Conservation (phyloP, 2,797 vertebrate genomes). For the Muscicapa comitata region DNA sequence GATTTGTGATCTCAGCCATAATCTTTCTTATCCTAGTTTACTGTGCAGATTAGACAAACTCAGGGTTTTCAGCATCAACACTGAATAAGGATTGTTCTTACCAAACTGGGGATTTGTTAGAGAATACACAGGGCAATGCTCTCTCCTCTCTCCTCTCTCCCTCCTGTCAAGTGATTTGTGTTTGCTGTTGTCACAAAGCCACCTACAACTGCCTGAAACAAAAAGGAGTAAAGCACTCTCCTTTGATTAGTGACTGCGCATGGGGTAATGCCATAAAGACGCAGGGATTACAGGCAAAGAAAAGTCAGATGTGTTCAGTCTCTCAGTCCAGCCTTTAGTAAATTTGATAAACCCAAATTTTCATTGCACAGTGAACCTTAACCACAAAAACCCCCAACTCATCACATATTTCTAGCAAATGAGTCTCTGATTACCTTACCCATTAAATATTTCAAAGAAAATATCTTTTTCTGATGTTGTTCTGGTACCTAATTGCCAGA, state of each 20-base stretch:
- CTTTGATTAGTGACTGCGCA: not conserved
- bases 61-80: not conserved
- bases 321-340: not conserved
- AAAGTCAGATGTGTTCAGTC: not conserved
- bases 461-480: not conserved
- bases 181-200: not conserved
- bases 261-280: not conserved
- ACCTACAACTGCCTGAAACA: not conserved
- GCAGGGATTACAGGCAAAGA: not conserved
- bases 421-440: not conserved
- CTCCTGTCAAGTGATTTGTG: not conserved
- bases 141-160: not conserved
- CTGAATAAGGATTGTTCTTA: not conserved
- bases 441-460: slow-evolving; percentile 31
- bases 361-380: not conserved
- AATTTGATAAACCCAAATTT: not conserved
- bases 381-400: not conserved
- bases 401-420: not conserved
- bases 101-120: not conserved
- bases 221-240: not conserved
- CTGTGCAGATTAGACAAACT: not conserved
- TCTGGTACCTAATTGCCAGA: slow-evolving; percentile 37
- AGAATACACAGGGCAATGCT: not conserved
- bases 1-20: not conserved
- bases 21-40: not conserved